Percentiles rank a stretch among this genome's conserved stretches.
These are phyloP conservation scores for Sinodicranocentrus sp. DNA, from an alignment of 2,888 invertebrate genomes.

Conservation along the genomic window DNA sequence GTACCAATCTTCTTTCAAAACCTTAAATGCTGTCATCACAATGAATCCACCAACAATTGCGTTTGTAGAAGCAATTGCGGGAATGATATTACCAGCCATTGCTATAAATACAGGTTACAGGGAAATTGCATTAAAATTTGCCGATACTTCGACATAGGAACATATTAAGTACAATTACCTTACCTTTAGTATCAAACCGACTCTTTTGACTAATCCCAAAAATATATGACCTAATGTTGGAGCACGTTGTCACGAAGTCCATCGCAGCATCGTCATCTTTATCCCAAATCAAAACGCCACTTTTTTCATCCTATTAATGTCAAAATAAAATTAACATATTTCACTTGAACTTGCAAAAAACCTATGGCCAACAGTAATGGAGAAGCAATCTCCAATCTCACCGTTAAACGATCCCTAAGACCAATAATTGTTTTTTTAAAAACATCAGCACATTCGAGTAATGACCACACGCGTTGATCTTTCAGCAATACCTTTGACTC, in stretches of 20 bases:
- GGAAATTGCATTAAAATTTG: too few relatives aligned
- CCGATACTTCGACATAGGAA: too few relatives aligned
- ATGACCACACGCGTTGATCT: slow-evolving; percentile 89
- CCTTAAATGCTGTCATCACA: slow-evolving; percentile 90
- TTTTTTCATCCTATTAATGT: slow-evolving; percentile 80
- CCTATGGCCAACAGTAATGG: too few relatives aligned
- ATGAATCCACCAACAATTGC: slow-evolving; percentile 98
- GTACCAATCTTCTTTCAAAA: slow-evolving; percentile 84
- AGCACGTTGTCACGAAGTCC: slow-evolving; percentile 97
- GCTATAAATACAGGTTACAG: too few relatives aligned
- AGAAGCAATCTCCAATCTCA: too few relatives aligned
- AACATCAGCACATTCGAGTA: slow-evolving; percentile 86
- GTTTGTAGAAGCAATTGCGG: slow-evolving; percentile 99
- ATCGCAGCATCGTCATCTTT: slow-evolving; percentile 96
- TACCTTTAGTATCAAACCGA: slow-evolving; percentile 96
- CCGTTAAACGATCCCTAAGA: slow-evolving; percentile 82
- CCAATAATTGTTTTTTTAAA: slow-evolving; percentile 85
- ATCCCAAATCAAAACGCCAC: slow-evolving; percentile 91
- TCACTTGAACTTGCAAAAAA: too few relatives aligned
- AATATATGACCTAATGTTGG: slow-evolving; percentile 94
- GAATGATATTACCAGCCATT: slow-evolving; percentile 99
- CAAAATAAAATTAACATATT: too few relatives aligned
- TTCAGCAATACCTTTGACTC: slow-evolving; percentile 80
- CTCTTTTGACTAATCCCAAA: slow-evolving; percentile 93
- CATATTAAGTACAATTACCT: too few relatives aligned